Base-by-base conservation (phyloP, 2,797 vertebrate genomes). In the Sandelia bainsii region DNA sequence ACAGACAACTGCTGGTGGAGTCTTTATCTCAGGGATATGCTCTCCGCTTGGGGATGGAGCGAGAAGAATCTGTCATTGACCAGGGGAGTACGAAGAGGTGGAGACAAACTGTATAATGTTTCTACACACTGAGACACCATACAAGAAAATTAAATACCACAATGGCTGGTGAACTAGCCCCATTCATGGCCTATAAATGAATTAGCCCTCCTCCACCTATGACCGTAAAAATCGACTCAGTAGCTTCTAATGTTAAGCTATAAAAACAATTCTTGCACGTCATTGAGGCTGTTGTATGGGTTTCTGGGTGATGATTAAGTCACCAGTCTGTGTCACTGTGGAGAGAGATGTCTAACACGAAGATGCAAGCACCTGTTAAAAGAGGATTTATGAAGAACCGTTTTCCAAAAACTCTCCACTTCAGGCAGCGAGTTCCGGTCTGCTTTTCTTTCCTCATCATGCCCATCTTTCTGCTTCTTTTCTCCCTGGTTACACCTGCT, bases 341-440 rank as follows among this genome's bases (percentile, higher is more conserved):
- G 71, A 86, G 70, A 77, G 53, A 89, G 11, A 37, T 89, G 83
- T 71, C 49, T 12, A 23, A 72, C 76, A 23, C 40, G 20, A 86
- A 80, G 69, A 89, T 84, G 70, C 58, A 70, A 50, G 22, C 59
- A 61, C 71, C 46, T 52, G 52, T 66, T 49, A 57, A 72, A 76
- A 32, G 69, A 79, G 62, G 75, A 58, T 77, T 14, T 54, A 57
- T 27, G 12, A 67, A 60, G 71, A 69, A 78, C 74, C 22, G 39
- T 34, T 53, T 70, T 72, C 34, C 67, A 77, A 72, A 74, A 75
- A 66, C 69, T 11, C 37, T 68, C 11, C 7, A 46, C 57, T 58
- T 29, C 77, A 68, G 75, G 59, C 80, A 37, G 17, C 52, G 12
- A 19, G 9, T 49, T 27, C 46, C 72, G 11, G 63, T 67, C 58